phyloP scores from a whole-genome alignment of 1,140 invertebrate species.

The Plutomurus gul region DNA sequence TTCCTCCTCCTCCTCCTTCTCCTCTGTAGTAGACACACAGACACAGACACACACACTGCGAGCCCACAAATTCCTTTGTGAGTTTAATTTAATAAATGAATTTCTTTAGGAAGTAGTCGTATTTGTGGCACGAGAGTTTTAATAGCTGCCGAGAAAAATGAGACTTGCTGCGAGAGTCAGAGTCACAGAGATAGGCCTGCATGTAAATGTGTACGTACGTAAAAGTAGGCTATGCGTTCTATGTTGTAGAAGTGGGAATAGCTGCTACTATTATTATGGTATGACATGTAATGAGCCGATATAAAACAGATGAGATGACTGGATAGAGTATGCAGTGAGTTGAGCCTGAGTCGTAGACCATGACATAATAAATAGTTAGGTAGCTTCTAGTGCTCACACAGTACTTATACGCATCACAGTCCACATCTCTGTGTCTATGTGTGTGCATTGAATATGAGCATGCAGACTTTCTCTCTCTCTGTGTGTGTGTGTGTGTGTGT shows the following conservation, averaged over 20 bases:
- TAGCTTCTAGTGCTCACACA: not conserved
- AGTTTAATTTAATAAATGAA: slow-evolving; percentile 11
- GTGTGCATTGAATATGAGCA: too few relatives aligned
- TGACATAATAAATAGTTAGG: not conserved
- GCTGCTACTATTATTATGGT: not conserved
- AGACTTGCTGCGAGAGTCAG: too few relatives aligned
- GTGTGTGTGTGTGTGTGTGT: not conserved
- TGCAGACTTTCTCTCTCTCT: not conserved
- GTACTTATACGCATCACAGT: too few relatives aligned
- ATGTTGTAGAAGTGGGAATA: too few relatives aligned
- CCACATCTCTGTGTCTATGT: too few relatives aligned
- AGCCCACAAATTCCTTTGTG: not conserved
- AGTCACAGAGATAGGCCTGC: not conserved
- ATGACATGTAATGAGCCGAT: not conserved
- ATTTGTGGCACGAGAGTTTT: not conserved
- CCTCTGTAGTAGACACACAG: not conserved
- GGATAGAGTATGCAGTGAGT: not conserved
- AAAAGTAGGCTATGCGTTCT: too few relatives aligned
- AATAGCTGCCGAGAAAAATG: not conserved
- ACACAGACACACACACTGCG: not conserved
- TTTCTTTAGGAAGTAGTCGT: not conserved
- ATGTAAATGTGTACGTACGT: not conserved
- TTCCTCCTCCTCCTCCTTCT: too few relatives aligned
- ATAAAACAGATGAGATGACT: not conserved
- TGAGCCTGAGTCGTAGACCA: not conserved